phyloP scores from a whole-genome alignment of 2,888 invertebrate species.

The Troides helena region DNA sequence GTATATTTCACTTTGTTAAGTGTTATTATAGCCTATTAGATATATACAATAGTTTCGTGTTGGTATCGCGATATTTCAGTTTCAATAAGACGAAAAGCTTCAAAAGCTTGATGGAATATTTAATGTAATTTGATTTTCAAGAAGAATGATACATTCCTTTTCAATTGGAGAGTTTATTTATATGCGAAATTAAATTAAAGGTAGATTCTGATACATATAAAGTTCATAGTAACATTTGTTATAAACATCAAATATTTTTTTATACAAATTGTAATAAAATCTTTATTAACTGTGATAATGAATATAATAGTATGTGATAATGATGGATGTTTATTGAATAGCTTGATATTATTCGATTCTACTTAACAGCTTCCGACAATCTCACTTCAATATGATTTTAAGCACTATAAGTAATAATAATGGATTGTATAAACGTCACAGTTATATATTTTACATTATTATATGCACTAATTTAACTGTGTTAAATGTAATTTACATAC shows the following conservation, averaged over 20 bases:
- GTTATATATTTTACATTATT: background rate
- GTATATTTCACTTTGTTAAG: background rate
- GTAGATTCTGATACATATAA: background rate
- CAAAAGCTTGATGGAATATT: constrained; percentile 13
- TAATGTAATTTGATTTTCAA: constrained; percentile 21
- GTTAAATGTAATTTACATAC: background rate
- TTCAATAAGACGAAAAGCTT: constrained; percentile 17
- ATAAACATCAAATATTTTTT: no score
- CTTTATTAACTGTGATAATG: no score
- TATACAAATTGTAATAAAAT: no score
- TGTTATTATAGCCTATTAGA: background rate
- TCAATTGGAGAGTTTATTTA: constrained; percentile 1
- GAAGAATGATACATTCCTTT: constrained; percentile 11
- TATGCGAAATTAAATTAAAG: constrained; percentile 1
- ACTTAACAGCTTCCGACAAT: no score
- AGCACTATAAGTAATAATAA: no score
- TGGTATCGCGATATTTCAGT: constrained; percentile 7
- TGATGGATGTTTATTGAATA: no score
- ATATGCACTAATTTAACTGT: background rate
- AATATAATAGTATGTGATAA: no score
- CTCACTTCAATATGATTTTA: no score
- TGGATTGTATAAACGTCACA: no score
- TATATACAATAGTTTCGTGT: constrained; percentile 11
- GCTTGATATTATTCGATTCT: no score
- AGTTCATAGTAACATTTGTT: background rate